Evolutionary conservation across 92 coral and sea anemone genomes (phyloP).

Genomic region (Epizoanthus ramosus): DNA sequence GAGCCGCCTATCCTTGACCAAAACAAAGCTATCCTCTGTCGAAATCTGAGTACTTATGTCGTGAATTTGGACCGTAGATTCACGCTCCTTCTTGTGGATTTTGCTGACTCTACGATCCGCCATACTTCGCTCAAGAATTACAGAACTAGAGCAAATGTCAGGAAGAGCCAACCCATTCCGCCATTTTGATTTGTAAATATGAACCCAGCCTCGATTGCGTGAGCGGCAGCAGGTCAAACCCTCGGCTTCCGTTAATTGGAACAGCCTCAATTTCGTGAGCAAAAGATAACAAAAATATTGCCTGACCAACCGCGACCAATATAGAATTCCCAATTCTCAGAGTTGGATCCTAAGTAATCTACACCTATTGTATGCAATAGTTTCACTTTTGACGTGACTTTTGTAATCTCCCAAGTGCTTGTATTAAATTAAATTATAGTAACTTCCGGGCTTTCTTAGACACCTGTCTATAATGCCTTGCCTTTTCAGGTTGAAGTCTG

Average conservation of each 20-base stretch:
- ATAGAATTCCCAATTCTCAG: not conserved
- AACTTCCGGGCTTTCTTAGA: not conserved
- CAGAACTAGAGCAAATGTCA: conserved; percentile 3
- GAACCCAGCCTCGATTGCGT: conserved; percentile 36
- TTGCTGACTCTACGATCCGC: conserved; percentile 72
- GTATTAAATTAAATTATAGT: not conserved
- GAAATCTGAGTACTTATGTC: conserved; percentile 52
- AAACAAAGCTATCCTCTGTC: conserved; percentile 70
- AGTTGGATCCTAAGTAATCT: too few species aligned
- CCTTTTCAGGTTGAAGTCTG: not conserved
- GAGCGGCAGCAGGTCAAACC: not conserved
- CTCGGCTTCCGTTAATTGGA: too few species aligned
- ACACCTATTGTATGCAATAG: not conserved
- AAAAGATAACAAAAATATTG: not conserved
- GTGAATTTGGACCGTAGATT: conserved; percentile 58
- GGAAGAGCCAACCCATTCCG: conserved; percentile 27
- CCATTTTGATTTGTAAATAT: conserved; percentile 37
- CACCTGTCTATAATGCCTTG: not conserved
- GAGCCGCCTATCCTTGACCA: conserved; percentile 59
- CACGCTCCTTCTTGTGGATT: conserved; percentile 68
- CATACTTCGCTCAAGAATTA: conserved; percentile 52
- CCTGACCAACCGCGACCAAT: not conserved
- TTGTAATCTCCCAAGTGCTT: not conserved
- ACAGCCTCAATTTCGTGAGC: conserved; percentile 43
- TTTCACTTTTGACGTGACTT: not conserved